Percentiles rank a stretch among this genome's conserved stretches.
Evolutionary conservation across 2,888 invertebrate species (phyloP).

Genomic region (Eudiplozoon nipponicum): DNA sequence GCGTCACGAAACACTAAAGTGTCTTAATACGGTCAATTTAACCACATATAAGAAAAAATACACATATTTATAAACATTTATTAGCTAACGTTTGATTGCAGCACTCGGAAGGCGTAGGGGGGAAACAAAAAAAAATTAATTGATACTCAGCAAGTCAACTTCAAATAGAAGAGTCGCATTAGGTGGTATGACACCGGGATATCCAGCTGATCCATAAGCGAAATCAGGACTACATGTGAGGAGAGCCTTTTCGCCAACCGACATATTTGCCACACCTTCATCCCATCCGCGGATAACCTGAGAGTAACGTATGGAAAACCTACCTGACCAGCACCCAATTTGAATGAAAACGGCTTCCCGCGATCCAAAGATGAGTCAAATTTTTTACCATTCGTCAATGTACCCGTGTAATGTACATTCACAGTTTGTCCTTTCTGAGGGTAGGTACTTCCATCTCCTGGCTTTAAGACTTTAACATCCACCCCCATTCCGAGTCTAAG

Average conservation of each 20-base stretch:
- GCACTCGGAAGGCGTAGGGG: no score
- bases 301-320: background rate
- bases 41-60: no score
- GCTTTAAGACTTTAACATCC: conserved; percentile 19
- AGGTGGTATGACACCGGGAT: conserved; percentile 49
- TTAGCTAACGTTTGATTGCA: no score
- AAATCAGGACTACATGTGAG: conserved; percentile 56
- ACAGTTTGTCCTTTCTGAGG: conserved; percentile 41
- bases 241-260: conserved; percentile 47
- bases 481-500: no score
- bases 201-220: conserved; percentile 53
- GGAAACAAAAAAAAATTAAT: conserved; percentile 1
- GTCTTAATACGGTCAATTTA: no score
- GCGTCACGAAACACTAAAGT: no score
- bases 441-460: conserved; percentile 33
- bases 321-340: conserved; percentile 44
- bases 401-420: conserved; percentile 57
- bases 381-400: conserved; percentile 46
- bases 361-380: conserved; percentile 66
- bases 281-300: conserved; percentile 73
- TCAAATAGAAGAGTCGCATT: conserved; percentile 45
- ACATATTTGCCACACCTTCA: conserved; percentile 65
- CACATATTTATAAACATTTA: no score
- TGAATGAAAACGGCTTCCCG: conserved; percentile 50
- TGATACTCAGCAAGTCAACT: conserved; percentile 41